Percentiles rank a stretch among this genome's conserved stretches.
phyloP scores from a whole-genome alignment of 2,888 invertebrate species.

The Tricholauxania praeusta region DNA sequence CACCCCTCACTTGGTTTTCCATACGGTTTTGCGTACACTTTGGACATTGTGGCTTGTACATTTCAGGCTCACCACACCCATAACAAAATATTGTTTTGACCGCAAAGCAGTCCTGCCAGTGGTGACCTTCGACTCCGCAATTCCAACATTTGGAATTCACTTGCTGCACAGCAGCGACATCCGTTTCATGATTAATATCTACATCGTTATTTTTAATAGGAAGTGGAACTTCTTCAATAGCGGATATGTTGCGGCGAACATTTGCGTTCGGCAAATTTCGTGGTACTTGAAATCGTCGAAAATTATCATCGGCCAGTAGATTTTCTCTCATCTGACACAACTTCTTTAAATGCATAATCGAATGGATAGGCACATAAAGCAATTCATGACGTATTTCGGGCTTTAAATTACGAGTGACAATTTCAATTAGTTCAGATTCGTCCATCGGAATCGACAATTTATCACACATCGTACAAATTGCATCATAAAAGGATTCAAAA shows the following conservation, averaged over 20 bases:
- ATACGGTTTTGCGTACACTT: not conserved
- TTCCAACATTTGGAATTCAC: not conserved
- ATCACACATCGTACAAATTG: conserved; percentile 21
- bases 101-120: not conserved
- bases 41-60: not conserved
- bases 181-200: not conserved
- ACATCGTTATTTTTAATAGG: not conserved
- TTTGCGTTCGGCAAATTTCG: not conserved
- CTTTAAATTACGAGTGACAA: conserved; percentile 16
- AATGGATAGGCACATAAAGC: conserved; percentile 25
- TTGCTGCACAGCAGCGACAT: not conserved
- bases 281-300: not conserved
- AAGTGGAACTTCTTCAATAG: not conserved
- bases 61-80: not conserved
- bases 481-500: conserved; percentile 13
- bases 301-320: not conserved
- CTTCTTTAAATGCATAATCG: conserved; percentile 12
- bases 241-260: not conserved
- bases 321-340: not conserved
- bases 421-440: conserved; percentile 22
- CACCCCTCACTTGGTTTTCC: not conserved
- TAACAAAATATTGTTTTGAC: conserved; percentile 7
- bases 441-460: not conserved
- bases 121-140: not conserved
- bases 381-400: conserved; percentile 34